A percentile compares a stretch with the other conserved stretches of the same genome.
Evolutionary conservation across 2,888 invertebrate genomes (phyloP).

Genomic region (Panzeria rudis): DNA sequence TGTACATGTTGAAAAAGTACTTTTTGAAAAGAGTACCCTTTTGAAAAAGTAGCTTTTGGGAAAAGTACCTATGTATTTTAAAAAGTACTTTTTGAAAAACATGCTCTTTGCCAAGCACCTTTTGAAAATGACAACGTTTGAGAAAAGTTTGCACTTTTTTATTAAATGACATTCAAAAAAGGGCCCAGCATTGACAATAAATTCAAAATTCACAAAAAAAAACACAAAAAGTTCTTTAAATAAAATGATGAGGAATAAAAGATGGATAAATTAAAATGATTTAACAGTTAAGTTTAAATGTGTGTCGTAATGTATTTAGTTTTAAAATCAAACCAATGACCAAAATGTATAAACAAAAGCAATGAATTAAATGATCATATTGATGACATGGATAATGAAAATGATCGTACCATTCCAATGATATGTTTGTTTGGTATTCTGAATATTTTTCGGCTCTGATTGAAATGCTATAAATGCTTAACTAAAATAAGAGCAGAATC

Average conservation of each 20-base stretch:
- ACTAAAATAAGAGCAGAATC: neutral
- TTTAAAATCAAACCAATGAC: constrained; percentile 23
- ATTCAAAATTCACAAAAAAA: neutral
- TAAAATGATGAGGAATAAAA: neutral
- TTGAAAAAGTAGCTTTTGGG: neutral
- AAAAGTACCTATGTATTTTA: neutral
- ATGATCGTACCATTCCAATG: constrained; percentile 42
- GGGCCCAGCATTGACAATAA: too few species aligned
- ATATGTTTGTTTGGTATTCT: neutral
- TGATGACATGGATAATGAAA: constrained; percentile 5
- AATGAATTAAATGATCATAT: constrained; percentile 29
- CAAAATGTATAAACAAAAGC: constrained; percentile 22
- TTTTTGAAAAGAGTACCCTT: neutral
- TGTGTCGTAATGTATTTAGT: constrained; percentile 46
- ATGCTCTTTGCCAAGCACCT: too few species aligned
- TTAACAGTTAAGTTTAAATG: constrained; percentile 29
- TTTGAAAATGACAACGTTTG: too few species aligned
- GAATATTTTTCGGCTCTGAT: neutral
- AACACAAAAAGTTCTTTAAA: neutral
- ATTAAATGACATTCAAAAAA: too few species aligned
- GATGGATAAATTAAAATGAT: neutral
- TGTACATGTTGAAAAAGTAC: neutral
- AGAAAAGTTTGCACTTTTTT: too few species aligned
- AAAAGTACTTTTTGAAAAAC: neutral
- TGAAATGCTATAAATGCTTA: constrained; percentile 4